Percentiles rank a stretch among this genome's conserved stretches.
phyloP scores from a whole-genome alignment of 1,140 invertebrate genomes.

The Rhizoglyphus robini region DNA sequence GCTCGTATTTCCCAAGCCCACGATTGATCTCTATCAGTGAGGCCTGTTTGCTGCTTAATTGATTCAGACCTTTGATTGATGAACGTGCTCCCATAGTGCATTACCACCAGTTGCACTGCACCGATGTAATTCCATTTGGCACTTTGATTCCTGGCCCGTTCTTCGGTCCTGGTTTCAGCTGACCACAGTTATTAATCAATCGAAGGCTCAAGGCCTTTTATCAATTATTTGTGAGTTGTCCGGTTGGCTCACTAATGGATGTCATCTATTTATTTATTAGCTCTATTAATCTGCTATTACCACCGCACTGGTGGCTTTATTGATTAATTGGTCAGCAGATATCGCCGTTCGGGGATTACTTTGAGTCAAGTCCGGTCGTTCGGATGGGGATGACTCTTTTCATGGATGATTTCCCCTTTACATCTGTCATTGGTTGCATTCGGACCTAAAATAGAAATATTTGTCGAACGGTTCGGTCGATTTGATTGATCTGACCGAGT shows the following conservation, averaged over 20 bases:
- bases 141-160: no score
- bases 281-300: conserved; percentile 4
- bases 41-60: neutral
- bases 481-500: neutral
- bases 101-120: no score
- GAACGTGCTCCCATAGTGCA: no score
- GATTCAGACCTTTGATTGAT: no score
- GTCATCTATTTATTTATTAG: neutral
- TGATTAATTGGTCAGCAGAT: conserved; percentile 8
- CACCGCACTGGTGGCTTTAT: neutral
- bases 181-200: no score
- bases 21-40: neutral
- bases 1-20: conserved; percentile 2
- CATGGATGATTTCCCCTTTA: neutral
- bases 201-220: no score
- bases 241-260: no score
- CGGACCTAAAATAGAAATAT: no score
- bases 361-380: no score
- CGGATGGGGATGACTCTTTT: neutral
- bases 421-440: neutral
- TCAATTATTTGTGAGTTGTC: no score
- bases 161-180: no score
- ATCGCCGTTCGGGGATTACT: neutral
- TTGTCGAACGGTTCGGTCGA: neutral
- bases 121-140: no score